phyloP scores from a whole-genome alignment of 1,140 invertebrate species.

The Conopomorpha cramerella region DNA sequence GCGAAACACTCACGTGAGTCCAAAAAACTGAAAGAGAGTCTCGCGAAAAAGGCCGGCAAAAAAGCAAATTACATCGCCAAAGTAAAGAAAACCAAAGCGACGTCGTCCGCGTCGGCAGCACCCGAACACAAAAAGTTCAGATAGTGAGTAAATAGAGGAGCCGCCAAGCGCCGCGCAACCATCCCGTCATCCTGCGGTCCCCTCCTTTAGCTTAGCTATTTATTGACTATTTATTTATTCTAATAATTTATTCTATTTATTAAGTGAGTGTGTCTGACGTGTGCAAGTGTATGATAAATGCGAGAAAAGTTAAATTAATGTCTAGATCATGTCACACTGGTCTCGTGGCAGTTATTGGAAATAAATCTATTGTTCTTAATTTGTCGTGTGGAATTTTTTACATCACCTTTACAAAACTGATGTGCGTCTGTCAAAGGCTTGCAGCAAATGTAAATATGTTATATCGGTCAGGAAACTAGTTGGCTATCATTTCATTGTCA shows the following conservation, averaged over 20 bases:
- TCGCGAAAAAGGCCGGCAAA: conserved; percentile 63
- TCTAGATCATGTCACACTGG: conserved; percentile 59
- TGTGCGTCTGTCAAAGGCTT: conserved; percentile 27
- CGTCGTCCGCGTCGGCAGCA: conserved; percentile 31
- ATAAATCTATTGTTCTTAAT: conserved; percentile 59
- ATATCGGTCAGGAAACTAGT: conserved; percentile 53
- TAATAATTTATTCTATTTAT: conserved; percentile 59
- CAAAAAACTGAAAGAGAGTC: conserved; percentile 65
- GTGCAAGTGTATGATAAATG: conserved; percentile 48
- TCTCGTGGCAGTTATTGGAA: conserved; percentile 56
- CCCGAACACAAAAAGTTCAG: conserved; percentile 58
- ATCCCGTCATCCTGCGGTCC: conserved; percentile 47
- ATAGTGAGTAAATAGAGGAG: conserved; percentile 40
- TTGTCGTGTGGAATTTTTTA: conserved; percentile 48
- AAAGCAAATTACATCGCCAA: conserved; percentile 49
- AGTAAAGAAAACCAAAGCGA: conserved; percentile 56
- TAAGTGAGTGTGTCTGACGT: conserved; percentile 54
- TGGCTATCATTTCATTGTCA: conserved; percentile 22
- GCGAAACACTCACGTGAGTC: conserved; percentile 78
- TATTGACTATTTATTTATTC: conserved; percentile 61
- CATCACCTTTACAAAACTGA: conserved; percentile 28
- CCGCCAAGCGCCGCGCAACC: conserved; percentile 24
- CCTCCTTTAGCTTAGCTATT: conserved; percentile 56
- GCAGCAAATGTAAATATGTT: conserved; percentile 1
- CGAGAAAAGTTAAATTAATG: conserved; percentile 56